Evolutionary conservation across 2,888 invertebrate species (phyloP).

Genomic region (Epiblema foenella): DNA sequence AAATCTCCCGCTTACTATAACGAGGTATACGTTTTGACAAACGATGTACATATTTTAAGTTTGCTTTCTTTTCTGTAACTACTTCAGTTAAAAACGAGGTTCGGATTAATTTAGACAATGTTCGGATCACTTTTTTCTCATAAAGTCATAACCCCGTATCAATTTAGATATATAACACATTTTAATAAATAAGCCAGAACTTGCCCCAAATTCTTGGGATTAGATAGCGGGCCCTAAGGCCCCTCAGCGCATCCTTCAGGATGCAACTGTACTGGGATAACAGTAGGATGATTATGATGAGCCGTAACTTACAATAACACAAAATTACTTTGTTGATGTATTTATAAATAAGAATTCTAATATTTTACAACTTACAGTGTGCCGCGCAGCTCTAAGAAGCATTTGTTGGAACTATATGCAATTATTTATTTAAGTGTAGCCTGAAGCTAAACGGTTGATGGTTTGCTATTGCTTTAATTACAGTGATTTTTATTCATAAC

Average conservation of each 20-base stretch:
- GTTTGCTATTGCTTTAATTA: slow-evolving; percentile 24
- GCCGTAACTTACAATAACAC: too few relatives aligned
- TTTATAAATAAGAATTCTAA: neutral
- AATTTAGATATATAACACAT: too few relatives aligned
- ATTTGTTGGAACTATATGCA: slow-evolving; percentile 10
- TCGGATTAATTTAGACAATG: neutral
- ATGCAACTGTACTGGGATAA: too few relatives aligned
- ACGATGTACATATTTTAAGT: neutral
- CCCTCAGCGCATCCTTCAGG: too few relatives aligned
- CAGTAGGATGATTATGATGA: too few relatives aligned
- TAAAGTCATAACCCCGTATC: too few relatives aligned
- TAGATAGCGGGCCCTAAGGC: too few relatives aligned
- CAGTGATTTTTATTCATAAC: slow-evolving; percentile 24
- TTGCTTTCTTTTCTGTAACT: slow-evolving; percentile 1
- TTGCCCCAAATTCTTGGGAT: too few relatives aligned
- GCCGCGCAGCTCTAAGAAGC: slow-evolving; percentile 3
- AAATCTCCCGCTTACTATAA: slow-evolving; percentile 34
- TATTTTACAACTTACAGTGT: neutral
- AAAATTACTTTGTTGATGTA: neutral
- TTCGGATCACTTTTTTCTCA: too few relatives aligned
- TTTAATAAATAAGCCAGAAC: too few relatives aligned
- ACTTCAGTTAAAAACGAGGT: neutral
- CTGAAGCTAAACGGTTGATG: slow-evolving; percentile 22
- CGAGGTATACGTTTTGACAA: slow-evolving; percentile 35
- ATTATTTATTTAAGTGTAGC: slow-evolving; percentile 22